Base-by-base conservation (phyloP, 2,797 vertebrate genomes). In the Smutsia temminckii region DNA sequence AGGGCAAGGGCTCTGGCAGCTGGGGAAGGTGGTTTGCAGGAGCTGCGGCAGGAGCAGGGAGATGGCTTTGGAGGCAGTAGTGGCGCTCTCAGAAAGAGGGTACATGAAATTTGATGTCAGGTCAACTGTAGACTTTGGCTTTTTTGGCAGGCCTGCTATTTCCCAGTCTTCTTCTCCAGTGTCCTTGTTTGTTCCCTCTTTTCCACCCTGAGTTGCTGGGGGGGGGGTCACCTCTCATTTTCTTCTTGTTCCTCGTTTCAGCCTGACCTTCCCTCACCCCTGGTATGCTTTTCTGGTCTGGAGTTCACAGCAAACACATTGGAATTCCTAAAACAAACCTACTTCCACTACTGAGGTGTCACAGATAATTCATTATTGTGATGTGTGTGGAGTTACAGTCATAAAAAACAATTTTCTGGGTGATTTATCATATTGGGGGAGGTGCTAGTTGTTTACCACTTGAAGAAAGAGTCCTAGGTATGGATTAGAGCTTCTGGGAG, bases 401-500 rank as follows among this genome's bases (percentile, higher is more conserved):
- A 91, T 61, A 93, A 92, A 93, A 93, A 68, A 46, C 84, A 87
- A 83, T 96, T 94, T 85, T 55, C 80, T 63, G 66, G 46, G 71
- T 93, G 89, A 93, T 89, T 91, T 87, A 78, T 85, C 86, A n/a
- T 91, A 80, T 37, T 57, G 23, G 34, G 27, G 16, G 32, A 86
- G 84, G 80, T 71, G 21, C 40, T 72, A 89, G 53, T 77, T 88
- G 85, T 96, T 91, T 88, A 90, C 83, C 66, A 57, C 91, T 55
- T 17, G 7, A 89, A 95, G 77, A 86, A 86, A 84, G 80, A 89
- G 55, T 86, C 63, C 21, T 61, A 34, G 75, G 55, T 89, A 89
- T 95, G 51, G 90, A 89, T 94, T 83, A 88, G 88, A 91, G 95
- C 51, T 96, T 74, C 53, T n/a, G 68, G 79, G 57, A 61, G 40